Conservation (phyloP, 1,140 invertebrate species). For the Stegodyphus mimosarum region DNA sequence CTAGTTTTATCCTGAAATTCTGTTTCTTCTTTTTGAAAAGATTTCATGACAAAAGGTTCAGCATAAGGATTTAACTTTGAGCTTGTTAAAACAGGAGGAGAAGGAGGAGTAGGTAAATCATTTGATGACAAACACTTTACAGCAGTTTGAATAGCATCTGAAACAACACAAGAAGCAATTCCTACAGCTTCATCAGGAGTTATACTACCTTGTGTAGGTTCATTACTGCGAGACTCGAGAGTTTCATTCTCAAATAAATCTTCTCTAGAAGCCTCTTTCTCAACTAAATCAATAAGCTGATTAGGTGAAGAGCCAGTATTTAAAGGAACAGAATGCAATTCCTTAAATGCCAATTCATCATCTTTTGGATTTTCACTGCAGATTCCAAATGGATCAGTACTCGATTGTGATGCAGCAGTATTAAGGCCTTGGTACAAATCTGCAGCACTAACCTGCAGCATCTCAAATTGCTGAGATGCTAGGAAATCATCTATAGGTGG, state of each 20-base stretch:
- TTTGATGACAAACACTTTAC: conserved; percentile 21
- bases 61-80: conserved; percentile 45
- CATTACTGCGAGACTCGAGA: background rate
- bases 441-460: background rate
- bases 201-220: background rate
- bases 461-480: conserved; percentile 34
- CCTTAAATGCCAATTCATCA: background rate
- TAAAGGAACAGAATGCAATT: background rate
- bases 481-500: conserved; percentile 53
- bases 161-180: conserved; percentile 46
- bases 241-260: background rate
- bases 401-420: background rate
- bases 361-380: background rate
- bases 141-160: conserved; percentile 43
- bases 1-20: background rate
- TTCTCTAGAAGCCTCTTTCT: background rate
- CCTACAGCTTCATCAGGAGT: conserved; percentile 31
- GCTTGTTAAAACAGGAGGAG: background rate
- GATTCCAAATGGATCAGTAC: background rate
- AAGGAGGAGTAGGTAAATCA: background rate
- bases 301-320: background rate
- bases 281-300: background rate
- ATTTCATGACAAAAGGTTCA: conserved; percentile 54
- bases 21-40: conserved; percentile 6
- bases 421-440: background rate